These are phyloP conservation scores for Lacerta viridis DNA, from an alignment of 2,797 vertebrate genomes.

Conservation along the genomic window DNA sequence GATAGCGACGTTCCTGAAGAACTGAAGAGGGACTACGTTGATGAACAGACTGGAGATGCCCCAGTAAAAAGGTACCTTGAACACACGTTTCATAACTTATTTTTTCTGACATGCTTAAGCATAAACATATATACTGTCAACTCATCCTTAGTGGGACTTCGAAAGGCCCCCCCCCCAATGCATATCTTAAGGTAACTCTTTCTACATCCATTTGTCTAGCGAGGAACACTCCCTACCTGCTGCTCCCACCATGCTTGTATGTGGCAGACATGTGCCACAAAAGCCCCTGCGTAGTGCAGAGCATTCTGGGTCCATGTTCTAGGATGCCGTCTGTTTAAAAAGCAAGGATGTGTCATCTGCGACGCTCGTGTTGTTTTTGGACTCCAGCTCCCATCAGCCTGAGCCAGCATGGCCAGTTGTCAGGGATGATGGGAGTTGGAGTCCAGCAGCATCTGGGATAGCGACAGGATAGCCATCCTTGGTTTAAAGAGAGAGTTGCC, in stretches of 20 bases:
- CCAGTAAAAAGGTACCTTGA: constrained; percentile 91
- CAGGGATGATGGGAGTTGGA: too few species aligned
- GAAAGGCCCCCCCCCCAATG: too few species aligned
- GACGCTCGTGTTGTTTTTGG: too few species aligned
- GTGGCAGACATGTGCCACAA: not conserved
- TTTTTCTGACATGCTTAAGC: constrained; percentile 1
- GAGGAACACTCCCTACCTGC: too few species aligned
- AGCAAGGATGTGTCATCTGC: too few species aligned
- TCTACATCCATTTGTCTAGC: not conserved
- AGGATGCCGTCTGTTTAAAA: too few species aligned
- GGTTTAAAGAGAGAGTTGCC: not conserved
- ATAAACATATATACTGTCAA: not conserved
- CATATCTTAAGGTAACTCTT: not conserved
- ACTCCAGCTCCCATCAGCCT: too few species aligned
- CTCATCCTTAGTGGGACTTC: not conserved
- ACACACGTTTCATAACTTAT: constrained; percentile 27
- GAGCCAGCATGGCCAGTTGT: too few species aligned
- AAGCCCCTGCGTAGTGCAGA: not conserved
- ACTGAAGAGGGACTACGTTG: constrained; percentile 96
- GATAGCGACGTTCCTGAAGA: constrained; percentile 98
- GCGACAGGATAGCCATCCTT: too few species aligned
- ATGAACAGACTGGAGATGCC: constrained; percentile 95
- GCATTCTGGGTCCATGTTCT: not conserved
- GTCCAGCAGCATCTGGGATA: too few species aligned
- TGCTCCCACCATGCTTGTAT: not conserved